Percentiles rank a stretch among this genome's conserved stretches.
phyloP scores from a whole-genome alignment of 2,888 invertebrate species.

The Cecidostiba fungosa region DNA sequence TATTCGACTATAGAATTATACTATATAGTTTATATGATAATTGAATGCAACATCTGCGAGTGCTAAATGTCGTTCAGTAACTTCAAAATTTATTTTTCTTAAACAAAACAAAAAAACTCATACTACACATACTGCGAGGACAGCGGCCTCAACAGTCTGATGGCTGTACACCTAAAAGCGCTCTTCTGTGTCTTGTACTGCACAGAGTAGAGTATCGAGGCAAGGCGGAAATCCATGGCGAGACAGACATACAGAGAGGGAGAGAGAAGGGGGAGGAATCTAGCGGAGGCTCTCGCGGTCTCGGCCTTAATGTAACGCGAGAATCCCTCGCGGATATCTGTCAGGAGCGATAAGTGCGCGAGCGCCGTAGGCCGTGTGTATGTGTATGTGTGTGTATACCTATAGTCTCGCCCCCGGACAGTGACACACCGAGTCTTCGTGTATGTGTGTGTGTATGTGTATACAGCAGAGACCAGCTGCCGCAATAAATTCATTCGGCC shows the following conservation, averaged over 20 bases:
- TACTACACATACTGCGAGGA: too few species aligned
- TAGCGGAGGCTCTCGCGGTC: constrained; percentile 37
- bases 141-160: too few species aligned
- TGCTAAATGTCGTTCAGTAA: too few species aligned
- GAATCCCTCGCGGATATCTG: constrained; percentile 51
- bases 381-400: neutral
- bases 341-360: constrained; percentile 42
- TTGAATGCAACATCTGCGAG: too few species aligned
- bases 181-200: neutral
- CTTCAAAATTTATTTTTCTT: too few species aligned
- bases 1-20: too few species aligned
- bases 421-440: constrained; percentile 26
- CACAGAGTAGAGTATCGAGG: neutral
- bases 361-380: neutral
- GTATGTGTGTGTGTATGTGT: neutral
- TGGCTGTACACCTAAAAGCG: neutral
- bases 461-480: constrained; percentile 24
- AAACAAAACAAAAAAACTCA: too few species aligned
- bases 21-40: too few species aligned
- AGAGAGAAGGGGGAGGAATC: neutral
- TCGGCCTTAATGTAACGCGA: constrained; percentile 56
- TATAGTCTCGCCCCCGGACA: constrained; percentile 21
- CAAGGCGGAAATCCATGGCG: neutral
- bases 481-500: constrained; percentile 56
- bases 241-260: neutral